Conservation (phyloP, 2,113 vertebrate genomes). For the Spea multiplicata region DNA sequence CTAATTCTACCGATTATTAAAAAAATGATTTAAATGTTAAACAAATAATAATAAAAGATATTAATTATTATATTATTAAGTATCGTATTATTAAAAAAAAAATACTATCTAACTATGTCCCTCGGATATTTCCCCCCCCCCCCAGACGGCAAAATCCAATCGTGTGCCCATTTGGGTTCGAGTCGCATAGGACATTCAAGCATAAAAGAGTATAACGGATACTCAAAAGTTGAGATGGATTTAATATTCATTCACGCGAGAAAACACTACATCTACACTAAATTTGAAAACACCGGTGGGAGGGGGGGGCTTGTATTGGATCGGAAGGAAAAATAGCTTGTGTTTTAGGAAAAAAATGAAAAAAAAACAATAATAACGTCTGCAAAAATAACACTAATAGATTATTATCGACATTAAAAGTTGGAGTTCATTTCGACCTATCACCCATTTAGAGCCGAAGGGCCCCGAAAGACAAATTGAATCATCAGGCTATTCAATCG, state of each 20-base stretch:
- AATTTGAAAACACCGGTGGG: background rate
- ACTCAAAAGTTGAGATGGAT: conserved; percentile 2
- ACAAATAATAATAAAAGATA: no score
- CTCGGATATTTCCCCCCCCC: no score
- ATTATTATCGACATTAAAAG: background rate
- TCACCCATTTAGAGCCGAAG: background rate
- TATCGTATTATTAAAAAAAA: no score
- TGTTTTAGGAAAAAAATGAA: background rate
- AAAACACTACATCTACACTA: background rate
- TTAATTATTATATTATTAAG: no score
- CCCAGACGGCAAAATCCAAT: no score
- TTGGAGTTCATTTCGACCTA: background rate
- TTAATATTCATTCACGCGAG: conserved; percentile 5
- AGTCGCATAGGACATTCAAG: background rate
- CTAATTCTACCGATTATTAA: no score
- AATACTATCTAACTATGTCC: no score
- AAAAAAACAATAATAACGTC: background rate
- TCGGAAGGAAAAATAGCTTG: background rate
- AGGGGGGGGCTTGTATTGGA: background rate
- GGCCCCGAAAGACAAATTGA: background rate
- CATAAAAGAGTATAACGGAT: conserved; percentile 1
- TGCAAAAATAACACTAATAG: background rate
- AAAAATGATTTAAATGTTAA: no score
- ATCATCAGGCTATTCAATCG: conserved; percentile 18
- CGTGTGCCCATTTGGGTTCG: conserved; percentile 1